A percentile compares a stretch with the other conserved stretches of the same genome.
Evolutionary conservation across 2,888 invertebrate species (phyloP).

Genomic region (Pristionchus japonicus): DNA sequence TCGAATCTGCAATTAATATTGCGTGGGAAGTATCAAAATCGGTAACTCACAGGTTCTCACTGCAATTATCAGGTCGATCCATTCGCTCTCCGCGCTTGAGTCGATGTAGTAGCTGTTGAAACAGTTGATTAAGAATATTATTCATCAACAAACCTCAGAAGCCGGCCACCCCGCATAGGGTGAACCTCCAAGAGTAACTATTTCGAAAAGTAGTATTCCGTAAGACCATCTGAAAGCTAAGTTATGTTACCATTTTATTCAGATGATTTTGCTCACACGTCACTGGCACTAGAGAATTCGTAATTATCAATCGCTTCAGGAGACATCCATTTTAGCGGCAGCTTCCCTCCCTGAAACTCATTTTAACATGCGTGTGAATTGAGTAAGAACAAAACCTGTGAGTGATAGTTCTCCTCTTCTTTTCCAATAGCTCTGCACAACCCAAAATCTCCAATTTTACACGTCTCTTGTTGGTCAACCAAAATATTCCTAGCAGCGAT

Average conservation of each 20-base stretch:
- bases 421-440: not conserved
- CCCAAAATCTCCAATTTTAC: not conserved
- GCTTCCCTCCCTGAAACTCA: not conserved
- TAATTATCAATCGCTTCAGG: constrained; percentile 33
- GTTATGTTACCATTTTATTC: not conserved
- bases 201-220: not conserved
- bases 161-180: constrained; percentile 20
- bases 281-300: not conserved
- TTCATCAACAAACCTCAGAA: not conserved
- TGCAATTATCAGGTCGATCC: not conserved
- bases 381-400: not conserved
- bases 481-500: not conserved
- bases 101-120: not conserved
- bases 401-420: not conserved
- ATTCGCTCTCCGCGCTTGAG: not conserved
- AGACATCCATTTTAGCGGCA: constrained; percentile 32
- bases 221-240: not conserved
- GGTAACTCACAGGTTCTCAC: not conserved
- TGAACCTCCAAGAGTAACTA: not conserved
- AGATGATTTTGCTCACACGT: not conserved
- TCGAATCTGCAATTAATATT: not conserved
- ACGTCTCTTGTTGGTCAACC: not conserved
- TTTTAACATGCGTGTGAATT: no score
- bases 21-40: no score
- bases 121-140: not conserved